These are phyloP conservation scores for Thera britannica DNA, from an alignment of 2,888 invertebrate genomes.

Conservation along the genomic window DNA sequence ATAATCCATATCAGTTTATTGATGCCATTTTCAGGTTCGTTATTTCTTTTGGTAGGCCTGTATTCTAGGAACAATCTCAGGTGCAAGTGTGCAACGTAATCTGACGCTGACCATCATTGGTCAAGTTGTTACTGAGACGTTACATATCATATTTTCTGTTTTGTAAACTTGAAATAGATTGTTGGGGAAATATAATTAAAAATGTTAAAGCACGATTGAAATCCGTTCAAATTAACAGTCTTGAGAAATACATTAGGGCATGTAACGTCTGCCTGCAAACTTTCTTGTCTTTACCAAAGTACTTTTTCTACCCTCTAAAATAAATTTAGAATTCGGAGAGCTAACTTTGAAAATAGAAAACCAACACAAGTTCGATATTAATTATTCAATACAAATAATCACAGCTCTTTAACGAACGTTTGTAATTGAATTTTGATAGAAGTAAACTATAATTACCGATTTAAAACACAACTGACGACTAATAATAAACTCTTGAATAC, in stretches of 20 bases:
- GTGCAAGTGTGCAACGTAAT: slow-evolving; percentile 56
- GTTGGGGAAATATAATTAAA: too few relatives aligned
- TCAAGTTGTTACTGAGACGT: slow-evolving; percentile 51
- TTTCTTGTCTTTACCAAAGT: too few relatives aligned
- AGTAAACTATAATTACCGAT: slow-evolving; percentile 21
- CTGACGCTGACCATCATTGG: slow-evolving; percentile 53
- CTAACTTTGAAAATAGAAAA: too few relatives aligned
- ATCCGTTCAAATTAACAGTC: too few relatives aligned
- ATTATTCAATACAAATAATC: slow-evolving; percentile 7
- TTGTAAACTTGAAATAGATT: not conserved
- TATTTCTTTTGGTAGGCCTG: not conserved
- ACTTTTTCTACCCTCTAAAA: too few relatives aligned
- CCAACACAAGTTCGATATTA: not conserved
- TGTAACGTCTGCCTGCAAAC: too few relatives aligned
- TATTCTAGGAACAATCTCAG: slow-evolving; percentile 35
- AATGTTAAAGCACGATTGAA: too few relatives aligned
- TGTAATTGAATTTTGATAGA: slow-evolving; percentile 6
- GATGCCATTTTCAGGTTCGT: not conserved
- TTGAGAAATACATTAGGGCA: too few relatives aligned
- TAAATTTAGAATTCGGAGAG: too few relatives aligned
- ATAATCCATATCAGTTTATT: too few relatives aligned
- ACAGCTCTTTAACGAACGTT: slow-evolving; percentile 2
- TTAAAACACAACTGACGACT: slow-evolving; percentile 17
- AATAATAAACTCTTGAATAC: too few relatives aligned
- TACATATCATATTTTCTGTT: slow-evolving; percentile 49